Evolutionary conservation across 2,888 invertebrate genomes (phyloP), one percentile per base, ranked within the genome.

Genomic region (Euplexia lucipara): DNA sequence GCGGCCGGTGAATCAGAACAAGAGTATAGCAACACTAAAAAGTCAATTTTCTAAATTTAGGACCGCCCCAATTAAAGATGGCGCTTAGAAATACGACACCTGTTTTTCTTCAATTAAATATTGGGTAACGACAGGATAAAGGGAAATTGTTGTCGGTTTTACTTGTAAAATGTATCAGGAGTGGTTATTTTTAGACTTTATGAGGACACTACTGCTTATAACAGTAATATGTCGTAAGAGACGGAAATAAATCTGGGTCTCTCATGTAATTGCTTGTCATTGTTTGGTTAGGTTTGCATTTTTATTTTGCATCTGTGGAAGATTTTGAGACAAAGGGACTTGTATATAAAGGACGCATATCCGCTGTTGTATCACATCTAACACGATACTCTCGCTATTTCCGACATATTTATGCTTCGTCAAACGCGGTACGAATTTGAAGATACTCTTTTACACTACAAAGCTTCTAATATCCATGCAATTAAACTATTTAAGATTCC

Each of bases 21-120:
- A 80, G 72, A 81, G 66, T 68, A 82, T 67, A 72, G 82, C 82
- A 86, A 81, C 82, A 84, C 81, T 79, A 80, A 86, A 84, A 87
- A 88, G 84, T 87, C 82, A 84, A 83, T 85, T 81, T 81, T 84
- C 88, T 88, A 90, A 85, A 86, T 88, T 86, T 89, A 90, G 78
- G 59, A 67, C 64, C 82, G 90, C 59, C 79, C 90, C 84, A 88
- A 90, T 90, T 90, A 86, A 88, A 80, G 59, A 71, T 70, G 71
- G 81, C 82, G 79, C 75, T 76, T 74, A 78, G 91, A 86, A 91
- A 91, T 81, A 58, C 72, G 89, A 91, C 85, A 88, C 90, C 81
- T 85, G 81, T 84, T 84, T 83, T 81, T 83, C 81, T 81, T 83
- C 73, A 84, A 86, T 88, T 85, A 82, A 84, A 82, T 70, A 52